These are phyloP conservation scores for Scyliorhinus canicula DNA, from an alignment of 2,797 vertebrate genomes.

Conservation along the genomic window DNA sequence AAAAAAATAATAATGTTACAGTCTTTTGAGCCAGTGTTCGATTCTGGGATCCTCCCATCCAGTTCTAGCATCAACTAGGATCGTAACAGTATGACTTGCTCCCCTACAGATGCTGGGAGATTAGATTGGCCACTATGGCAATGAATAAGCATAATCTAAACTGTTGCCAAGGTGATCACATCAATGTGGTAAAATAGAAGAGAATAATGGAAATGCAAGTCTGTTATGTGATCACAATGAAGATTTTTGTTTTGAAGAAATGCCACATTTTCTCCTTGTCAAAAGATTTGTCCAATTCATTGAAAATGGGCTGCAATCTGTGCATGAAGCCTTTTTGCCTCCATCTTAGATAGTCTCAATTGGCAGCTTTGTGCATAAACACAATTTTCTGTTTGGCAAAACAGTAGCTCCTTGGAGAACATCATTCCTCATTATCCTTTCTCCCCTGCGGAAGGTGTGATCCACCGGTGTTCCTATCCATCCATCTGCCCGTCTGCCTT, in stretches of 20 bases:
- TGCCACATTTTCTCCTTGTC: neutral
- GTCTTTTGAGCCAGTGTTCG: no score
- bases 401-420: neutral
- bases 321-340: neutral
- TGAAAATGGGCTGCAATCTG: neutral
- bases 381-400: constrained; percentile 35
- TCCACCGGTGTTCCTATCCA: neutral
- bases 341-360: constrained; percentile 25
- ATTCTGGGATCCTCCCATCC: no score
- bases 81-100: neutral
- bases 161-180: constrained; percentile 5
- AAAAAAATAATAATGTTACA: no score
- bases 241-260: neutral
- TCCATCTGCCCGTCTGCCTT: constrained; percentile 23
- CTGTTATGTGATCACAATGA: neutral
- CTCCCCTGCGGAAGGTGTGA: neutral
- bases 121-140: neutral
- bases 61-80: no score
- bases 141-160: no score
- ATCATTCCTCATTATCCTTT: constrained; percentile 17
- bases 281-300: neutral
- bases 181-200: neutral
- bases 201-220: neutral
- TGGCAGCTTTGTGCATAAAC: constrained; percentile 20
- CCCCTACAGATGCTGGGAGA: neutral